A percentile compares a stretch with the other conserved stretches of the same genome.
Conservation (phyloP, 2,113 vertebrate genomes). For the Hippocampus comes region DNA sequence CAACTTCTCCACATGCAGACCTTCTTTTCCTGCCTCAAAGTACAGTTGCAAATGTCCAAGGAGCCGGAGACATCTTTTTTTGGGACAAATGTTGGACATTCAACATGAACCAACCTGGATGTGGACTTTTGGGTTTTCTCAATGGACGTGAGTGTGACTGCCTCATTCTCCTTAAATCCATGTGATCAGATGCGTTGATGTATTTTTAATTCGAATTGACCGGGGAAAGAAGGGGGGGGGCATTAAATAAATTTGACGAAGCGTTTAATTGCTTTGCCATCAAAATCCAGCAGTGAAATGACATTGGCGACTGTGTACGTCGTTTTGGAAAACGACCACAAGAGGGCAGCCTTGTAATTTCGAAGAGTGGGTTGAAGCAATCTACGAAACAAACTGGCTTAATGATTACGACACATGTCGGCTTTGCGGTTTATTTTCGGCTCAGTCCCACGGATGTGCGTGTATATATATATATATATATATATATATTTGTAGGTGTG, state of each 20-base stretch:
- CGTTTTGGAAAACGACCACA: conserved; percentile 58
- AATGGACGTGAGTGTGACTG: neutral
- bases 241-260: conserved; percentile 45
- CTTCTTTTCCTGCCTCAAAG: conserved; percentile 43
- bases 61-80: conserved; percentile 14
- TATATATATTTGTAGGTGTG: neutral
- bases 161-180: neutral
- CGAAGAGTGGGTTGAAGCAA: conserved; percentile 13
- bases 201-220: neutral
- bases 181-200: neutral
- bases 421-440: conserved; percentile 8
- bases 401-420: conserved; percentile 2
- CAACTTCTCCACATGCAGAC: neutral
- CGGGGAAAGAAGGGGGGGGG: no score
- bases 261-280: conserved; percentile 54
- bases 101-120: neutral
- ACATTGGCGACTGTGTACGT: conserved; percentile 34
- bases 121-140: neutral
- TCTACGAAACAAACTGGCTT: neutral
- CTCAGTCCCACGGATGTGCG: neutral
- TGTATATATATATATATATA: neutral
- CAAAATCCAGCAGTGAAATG: conserved; percentile 44
- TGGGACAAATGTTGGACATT: neutral
- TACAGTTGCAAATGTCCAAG: conserved; percentile 35
- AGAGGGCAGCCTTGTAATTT: conserved; percentile 64